phyloP scores from a whole-genome alignment of 2,888 invertebrate genomes.

The Xestia ashworthii region DNA sequence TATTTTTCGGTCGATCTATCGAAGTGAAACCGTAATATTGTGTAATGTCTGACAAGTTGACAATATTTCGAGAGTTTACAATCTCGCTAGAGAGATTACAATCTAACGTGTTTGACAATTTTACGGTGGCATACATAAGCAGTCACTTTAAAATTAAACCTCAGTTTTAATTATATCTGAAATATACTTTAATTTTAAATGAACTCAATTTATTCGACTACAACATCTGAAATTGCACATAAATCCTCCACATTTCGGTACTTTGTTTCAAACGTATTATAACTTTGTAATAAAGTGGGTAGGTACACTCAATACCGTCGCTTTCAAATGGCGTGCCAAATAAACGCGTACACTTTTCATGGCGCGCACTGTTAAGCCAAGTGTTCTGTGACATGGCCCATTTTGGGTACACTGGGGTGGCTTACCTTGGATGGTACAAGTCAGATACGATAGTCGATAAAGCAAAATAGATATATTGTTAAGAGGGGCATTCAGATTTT shows the following conservation, averaged over 20 bases:
- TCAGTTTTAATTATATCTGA: slow-evolving; percentile 12
- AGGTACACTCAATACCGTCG: slow-evolving; percentile 15
- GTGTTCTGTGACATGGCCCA: slow-evolving; percentile 52
- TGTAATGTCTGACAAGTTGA: no score
- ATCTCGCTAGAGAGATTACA: no score
- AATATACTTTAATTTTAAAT: slow-evolving; percentile 23
- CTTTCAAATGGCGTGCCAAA: slow-evolving; percentile 51
- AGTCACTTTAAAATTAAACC: not conserved
- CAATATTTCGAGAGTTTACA: no score
- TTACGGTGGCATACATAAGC: no score
- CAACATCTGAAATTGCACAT: slow-evolving; percentile 17
- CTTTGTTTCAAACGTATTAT: slow-evolving; percentile 16
- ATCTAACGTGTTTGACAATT: no score
- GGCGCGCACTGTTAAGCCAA: slow-evolving; percentile 40
- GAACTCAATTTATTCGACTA: slow-evolving; percentile 9
- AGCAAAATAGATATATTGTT: no score
- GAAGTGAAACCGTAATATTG: no score
- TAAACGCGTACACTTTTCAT: slow-evolving; percentile 60
- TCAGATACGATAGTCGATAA: no score
- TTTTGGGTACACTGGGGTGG: slow-evolving; percentile 44
- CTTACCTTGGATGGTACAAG: slow-evolving; percentile 34
- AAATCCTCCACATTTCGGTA: not conserved
- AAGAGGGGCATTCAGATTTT: no score
- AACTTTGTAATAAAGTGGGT: slow-evolving; percentile 35
- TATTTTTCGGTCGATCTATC: no score